These are phyloP conservation scores for Stenoptilia bipunctidactyla DNA, from an alignment of 2,888 invertebrate genomes.

Conservation along the genomic window DNA sequence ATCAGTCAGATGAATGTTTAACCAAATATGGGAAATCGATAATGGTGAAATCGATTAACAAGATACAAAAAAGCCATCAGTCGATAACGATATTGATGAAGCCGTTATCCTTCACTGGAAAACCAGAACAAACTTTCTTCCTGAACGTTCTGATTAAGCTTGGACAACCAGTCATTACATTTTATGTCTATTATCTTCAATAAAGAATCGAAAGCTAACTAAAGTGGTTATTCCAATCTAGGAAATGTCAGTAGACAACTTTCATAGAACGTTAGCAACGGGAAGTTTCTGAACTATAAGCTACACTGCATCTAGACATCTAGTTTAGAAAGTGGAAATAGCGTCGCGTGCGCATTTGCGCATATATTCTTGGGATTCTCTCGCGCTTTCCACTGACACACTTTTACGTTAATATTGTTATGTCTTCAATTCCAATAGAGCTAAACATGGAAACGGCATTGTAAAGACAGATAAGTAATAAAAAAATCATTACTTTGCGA, in stretches of 20 bases:
- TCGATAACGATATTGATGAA: slow-evolving; percentile 1
- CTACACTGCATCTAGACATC: slow-evolving; percentile 35
- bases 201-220: no score
- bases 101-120: slow-evolving; percentile 5
- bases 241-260: slow-evolving; percentile 57
- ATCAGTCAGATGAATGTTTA: no score
- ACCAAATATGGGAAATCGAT: no score
- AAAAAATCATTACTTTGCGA: no score
- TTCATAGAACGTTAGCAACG: slow-evolving; percentile 37
- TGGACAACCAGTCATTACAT: no score
- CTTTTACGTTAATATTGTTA: slow-evolving; percentile 28
- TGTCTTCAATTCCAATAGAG: no score
- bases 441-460: no score
- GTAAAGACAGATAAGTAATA: no score
- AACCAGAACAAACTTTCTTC: slow-evolving; percentile 4
- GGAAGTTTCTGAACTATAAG: slow-evolving; percentile 63
- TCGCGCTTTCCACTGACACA: slow-evolving; percentile 69
- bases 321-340: slow-evolving; percentile 68
- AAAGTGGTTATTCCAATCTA: slow-evolving; percentile 18
- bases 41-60: no score
- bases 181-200: no score
- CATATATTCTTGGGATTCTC: slow-evolving; percentile 66
- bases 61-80: no score
- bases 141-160: no score
- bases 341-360: slow-evolving; percentile 46